These are phyloP conservation scores for Mya arenaria DNA, from an alignment of 1,140 invertebrate species.

Conservation along the genomic window DNA sequence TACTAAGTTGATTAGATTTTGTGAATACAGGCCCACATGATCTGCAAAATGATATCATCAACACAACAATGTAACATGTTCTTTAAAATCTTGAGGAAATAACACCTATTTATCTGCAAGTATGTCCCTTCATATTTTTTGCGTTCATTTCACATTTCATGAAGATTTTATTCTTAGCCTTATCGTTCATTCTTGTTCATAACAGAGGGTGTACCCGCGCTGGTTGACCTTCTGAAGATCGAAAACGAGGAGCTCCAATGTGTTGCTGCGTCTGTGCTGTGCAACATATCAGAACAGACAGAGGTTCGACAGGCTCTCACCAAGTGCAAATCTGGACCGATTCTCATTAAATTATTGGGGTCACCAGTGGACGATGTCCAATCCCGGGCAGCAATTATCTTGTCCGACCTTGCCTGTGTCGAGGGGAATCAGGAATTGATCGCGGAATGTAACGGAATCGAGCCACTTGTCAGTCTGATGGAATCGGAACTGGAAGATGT, in stretches of 20 bases:
- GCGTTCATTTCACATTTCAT: too few species aligned
- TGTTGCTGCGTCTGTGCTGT: slow-evolving; percentile 78
- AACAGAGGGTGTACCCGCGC: slow-evolving; percentile 75
- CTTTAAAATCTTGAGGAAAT: too few species aligned
- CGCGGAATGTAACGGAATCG: slow-evolving; percentile 72
- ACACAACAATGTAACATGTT: too few species aligned
- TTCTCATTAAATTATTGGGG: slow-evolving; percentile 73
- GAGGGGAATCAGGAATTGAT: slow-evolving; percentile 76
- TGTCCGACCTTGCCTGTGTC: slow-evolving; percentile 78
- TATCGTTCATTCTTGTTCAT: neutral
- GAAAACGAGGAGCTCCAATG: slow-evolving; percentile 76
- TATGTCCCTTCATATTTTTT: too few species aligned
- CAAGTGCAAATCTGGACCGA: slow-evolving; percentile 68
- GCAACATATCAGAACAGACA: slow-evolving; percentile 79
- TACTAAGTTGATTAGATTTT: too few species aligned
- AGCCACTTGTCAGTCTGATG: slow-evolving; percentile 75
- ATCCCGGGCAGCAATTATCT: slow-evolving; percentile 78
- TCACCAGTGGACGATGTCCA: slow-evolving; percentile 79
- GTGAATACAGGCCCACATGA: too few species aligned
- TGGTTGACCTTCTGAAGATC: slow-evolving; percentile 72
- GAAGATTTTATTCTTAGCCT: too few species aligned
- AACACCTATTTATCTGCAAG: too few species aligned
- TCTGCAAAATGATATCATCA: too few species aligned
- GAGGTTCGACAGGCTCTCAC: slow-evolving; percentile 72
- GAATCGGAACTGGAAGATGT: slow-evolving; percentile 80